Base-by-base conservation (phyloP, 2,113 vertebrate genomes). In the Electrona antarctica region DNA sequence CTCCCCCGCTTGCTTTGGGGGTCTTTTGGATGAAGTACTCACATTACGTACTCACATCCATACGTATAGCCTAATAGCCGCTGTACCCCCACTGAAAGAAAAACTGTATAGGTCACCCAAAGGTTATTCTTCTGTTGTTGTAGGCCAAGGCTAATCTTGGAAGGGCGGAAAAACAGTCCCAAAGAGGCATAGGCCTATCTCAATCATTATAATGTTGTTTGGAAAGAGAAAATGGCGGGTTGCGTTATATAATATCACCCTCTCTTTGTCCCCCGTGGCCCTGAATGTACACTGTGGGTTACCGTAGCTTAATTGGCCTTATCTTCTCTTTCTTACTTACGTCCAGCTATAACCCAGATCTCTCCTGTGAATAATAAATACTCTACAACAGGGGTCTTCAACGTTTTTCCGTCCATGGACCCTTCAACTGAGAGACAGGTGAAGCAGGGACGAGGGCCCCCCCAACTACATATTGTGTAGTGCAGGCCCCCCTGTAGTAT, bases 81-180 rank as follows among this genome's bases (percentile, higher is more conserved):
- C 21, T 21, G 21, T 21, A 21, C 21, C 21, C 21, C 21, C 21
- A 21, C 21, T 21, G 21, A 21, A 29, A 67, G 10, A 15, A 62
- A 66, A 52, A 33, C 11, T 28, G 4, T 7, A 49, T 21, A 70
- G 79, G 79, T 81, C 64, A 67, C 29, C 13, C 6, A 29, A 47
- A 78, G 80, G 71, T 79, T 60, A 10, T 47, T 12, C 46, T 57
- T 71, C 9, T 71, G 28, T 52, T 57, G 51, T 66, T 54, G 67
- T 7, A 12, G 64, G 47, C 52, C 41, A 29, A 51, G 56, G 28
- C 59, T 71, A 67, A 59, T 69, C 54, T 67, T 63, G 29, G 12
- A 70, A 41, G 69, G 59, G 59, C 64, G 54, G 15, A 63, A 82
- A 67, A 7, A 41, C 33, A 41, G 52, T 29, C 41, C 46, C 57